These are phyloP conservation scores for Mechanitis mazaeus DNA, from an alignment of 2,888 invertebrate species.

Conservation along the genomic window DNA sequence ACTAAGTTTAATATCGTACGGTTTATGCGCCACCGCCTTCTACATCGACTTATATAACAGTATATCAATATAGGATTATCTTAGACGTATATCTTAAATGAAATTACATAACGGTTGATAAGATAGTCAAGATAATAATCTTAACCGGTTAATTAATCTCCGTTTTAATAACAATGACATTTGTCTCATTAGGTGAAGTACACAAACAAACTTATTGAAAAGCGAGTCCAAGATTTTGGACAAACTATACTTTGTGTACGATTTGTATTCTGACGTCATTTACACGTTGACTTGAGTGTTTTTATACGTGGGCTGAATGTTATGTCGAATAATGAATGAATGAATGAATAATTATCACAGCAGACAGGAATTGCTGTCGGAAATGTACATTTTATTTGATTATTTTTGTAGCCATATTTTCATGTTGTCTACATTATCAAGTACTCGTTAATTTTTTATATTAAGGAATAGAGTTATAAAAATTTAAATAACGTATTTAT, in stretches of 20 bases:
- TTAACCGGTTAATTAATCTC: no score
- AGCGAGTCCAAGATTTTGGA: no score
- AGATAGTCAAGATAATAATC: neutral
- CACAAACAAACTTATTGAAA: no score
- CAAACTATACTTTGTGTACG: neutral
- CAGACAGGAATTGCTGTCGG: neutral
- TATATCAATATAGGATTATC: neutral
- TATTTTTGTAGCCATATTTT: neutral
- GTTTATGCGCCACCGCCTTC: neutral
- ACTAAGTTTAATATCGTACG: neutral
- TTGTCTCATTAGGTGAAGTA: no score
- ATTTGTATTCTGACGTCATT: slow-evolving; percentile 17
- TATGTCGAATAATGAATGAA: slow-evolving; percentile 16
- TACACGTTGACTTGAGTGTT: slow-evolving; percentile 14
- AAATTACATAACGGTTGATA: slow-evolving; percentile 1
- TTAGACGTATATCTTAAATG: slow-evolving; percentile 1
- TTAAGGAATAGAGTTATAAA: no score
- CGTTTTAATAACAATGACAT: no score
- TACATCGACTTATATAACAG: neutral
- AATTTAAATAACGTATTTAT: no score
- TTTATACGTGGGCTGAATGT: slow-evolving; percentile 18
- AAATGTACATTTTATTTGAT: neutral
- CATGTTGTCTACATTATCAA: neutral
- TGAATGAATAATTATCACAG: slow-evolving; percentile 13
- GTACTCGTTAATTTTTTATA: no score